Percentiles rank a stretch among this genome's conserved stretches.
phyloP scores from a whole-genome alignment of 2,113 vertebrate genomes.

The Zonotrichia leucophrys region DNA sequence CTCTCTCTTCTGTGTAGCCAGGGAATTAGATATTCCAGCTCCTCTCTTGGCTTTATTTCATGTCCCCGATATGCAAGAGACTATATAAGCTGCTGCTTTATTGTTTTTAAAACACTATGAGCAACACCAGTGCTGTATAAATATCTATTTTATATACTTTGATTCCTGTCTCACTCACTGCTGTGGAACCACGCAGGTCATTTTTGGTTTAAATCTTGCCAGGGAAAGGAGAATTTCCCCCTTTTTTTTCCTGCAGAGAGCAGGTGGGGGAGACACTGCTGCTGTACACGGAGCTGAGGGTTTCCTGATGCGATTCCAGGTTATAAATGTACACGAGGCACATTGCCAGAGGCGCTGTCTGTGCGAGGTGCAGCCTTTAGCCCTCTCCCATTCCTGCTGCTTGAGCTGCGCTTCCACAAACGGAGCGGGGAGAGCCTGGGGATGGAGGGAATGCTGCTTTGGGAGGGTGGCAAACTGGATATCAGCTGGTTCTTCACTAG shows the following conservation, averaged over 20 bases:
- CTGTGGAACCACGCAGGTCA: not conserved
- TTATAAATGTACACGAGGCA: not conserved
- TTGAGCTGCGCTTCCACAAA: not conserved
- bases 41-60: slow-evolving; percentile 58
- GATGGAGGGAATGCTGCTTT: fast-evolving
- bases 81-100: slow-evolving; percentile 49
- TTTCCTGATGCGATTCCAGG: not conserved
- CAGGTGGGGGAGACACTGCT: fast-evolving
- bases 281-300: not conserved
- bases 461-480: not conserved
- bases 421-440: not conserved
- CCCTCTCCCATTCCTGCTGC: not conserved
- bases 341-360: not conserved
- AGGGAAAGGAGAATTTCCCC: not conserved
- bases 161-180: not conserved
- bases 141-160: slow-evolving; percentile 59
- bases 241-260: not conserved
- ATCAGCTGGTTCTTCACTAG: fast-evolving
- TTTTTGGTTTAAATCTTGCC: not conserved
- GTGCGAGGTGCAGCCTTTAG: fast-evolving
- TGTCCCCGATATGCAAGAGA: slow-evolving; percentile 53
- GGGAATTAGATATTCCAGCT: slow-evolving; percentile 56
- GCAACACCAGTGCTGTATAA: slow-evolving; percentile 8
- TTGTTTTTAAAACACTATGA: slow-evolving; percentile 59
- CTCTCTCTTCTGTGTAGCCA: slow-evolving; percentile 29